Conservation (phyloP, 2,888 invertebrate species). For the Operophtera brumata region DNA sequence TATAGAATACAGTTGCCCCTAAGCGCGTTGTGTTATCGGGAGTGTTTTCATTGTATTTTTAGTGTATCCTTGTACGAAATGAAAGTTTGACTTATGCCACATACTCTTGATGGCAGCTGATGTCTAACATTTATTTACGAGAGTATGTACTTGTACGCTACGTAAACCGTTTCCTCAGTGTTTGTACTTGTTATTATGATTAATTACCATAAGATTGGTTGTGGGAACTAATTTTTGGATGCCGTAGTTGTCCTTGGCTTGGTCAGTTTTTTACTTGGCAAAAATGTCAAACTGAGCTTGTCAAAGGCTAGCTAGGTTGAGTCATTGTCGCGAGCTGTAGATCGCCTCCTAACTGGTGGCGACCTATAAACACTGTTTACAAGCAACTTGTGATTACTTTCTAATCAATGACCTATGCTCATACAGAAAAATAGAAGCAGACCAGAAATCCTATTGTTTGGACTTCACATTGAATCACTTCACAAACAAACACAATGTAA, state of each 20-base stretch:
- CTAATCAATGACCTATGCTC: neutral
- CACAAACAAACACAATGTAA: constrained; percentile 12
- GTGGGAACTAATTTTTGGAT: constrained; percentile 50
- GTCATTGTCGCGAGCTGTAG: constrained; percentile 71
- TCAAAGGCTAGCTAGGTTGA: constrained; percentile 76
- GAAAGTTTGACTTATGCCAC: constrained; percentile 82
- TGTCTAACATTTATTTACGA: constrained; percentile 73
- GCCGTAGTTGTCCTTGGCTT: constrained; percentile 50
- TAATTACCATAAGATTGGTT: constrained; percentile 42
- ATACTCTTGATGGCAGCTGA: constrained; percentile 80
- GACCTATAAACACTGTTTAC: constrained; percentile 52
- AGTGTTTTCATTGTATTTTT: constrained; percentile 78
- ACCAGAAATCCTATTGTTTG: neutral
- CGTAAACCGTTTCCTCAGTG: constrained; percentile 59
- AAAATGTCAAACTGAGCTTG: constrained; percentile 79
- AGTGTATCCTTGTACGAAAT: constrained; percentile 80
- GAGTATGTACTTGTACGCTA: constrained; percentile 66
- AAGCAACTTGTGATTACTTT: constrained; percentile 1
- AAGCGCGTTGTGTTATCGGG: constrained; percentile 49
- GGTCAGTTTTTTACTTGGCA: constrained; percentile 70
- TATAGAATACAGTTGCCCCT: constrained; percentile 46
- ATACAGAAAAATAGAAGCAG: neutral
- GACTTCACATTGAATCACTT: constrained; percentile 10
- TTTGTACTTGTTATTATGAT: constrained; percentile 51
- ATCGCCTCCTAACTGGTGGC: constrained; percentile 51